These are phyloP conservation scores for Columbina picui DNA, from an alignment of 2,113 vertebrate genomes.

Conservation along the genomic window DNA sequence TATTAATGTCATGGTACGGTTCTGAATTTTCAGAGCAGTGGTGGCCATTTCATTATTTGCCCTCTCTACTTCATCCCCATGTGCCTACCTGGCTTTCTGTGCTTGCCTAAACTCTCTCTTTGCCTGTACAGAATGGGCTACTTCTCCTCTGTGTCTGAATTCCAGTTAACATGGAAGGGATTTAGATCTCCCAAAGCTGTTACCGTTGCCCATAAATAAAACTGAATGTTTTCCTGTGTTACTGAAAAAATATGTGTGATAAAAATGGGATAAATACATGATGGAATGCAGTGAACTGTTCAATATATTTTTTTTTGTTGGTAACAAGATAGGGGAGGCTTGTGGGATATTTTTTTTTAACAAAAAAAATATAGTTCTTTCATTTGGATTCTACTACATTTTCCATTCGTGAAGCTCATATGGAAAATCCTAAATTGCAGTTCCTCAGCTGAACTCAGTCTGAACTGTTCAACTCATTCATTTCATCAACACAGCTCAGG, in stretches of 20 bases:
- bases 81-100: neutral
- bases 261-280: neutral
- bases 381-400: neutral
- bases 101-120: neutral
- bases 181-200: neutral
- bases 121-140: neutral
- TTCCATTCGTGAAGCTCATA: neutral
- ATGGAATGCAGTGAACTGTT: neutral
- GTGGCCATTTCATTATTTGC: neutral
- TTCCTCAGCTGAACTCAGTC: neutral
- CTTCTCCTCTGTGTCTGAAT: neutral
- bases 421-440: slow-evolving; percentile 18
- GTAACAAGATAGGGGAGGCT: neutral
- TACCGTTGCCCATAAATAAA: neutral
- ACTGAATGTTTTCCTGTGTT: neutral
- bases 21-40: neutral
- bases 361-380: neutral
- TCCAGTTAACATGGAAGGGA: neutral
- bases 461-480: slow-evolving; percentile 42
- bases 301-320: neutral
- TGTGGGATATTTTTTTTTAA: neutral
- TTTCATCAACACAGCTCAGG: slow-evolving; percentile 20
- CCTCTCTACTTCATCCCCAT: neutral
- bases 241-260: neutral
- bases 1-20: neutral